Evolutionary conservation across 1,140 invertebrate species (phyloP).

Genomic region (Drosophila funebris): DNA sequence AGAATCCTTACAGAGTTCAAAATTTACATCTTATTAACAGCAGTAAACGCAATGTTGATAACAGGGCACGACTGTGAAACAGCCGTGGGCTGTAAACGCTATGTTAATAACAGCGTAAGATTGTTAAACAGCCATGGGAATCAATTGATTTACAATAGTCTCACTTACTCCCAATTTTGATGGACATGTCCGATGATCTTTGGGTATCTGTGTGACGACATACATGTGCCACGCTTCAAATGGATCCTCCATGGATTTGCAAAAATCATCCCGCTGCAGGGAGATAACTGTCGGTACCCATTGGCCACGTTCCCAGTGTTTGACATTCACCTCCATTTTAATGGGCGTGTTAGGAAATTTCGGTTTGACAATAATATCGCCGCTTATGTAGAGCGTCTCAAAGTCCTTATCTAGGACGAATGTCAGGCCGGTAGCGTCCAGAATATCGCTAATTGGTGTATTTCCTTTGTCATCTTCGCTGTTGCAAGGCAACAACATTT

Average conservation of each 20-base stretch:
- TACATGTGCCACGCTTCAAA: conserved; percentile 36
- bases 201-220: conserved; percentile 17
- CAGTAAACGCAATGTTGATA: not conserved
- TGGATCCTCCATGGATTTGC: conserved; percentile 37
- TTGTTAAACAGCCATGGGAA: not conserved
- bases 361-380: conserved; percentile 26
- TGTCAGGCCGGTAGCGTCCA: conserved; percentile 32
- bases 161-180: conserved; percentile 42
- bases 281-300: conserved; percentile 37
- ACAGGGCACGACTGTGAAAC: not conserved
- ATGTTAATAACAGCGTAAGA: no score
- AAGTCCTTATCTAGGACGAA: conserved; percentile 15
- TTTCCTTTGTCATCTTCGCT: conserved; percentile 25
- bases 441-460: not conserved
- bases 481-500: conserved; percentile 18
- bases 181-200: conserved; percentile 38
- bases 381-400: conserved; percentile 37
- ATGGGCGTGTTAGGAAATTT: conserved; percentile 15
- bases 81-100: no score
- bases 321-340: conserved; percentile 26
- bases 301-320: conserved; percentile 37
- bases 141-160: no score
- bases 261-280: conserved; percentile 36
- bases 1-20: not conserved
- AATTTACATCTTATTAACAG: not conserved